Percentiles rank a stretch among this genome's conserved stretches.
Evolutionary conservation across 1,140 invertebrate species (phyloP).

Genomic region (Cylas formicarius): DNA sequence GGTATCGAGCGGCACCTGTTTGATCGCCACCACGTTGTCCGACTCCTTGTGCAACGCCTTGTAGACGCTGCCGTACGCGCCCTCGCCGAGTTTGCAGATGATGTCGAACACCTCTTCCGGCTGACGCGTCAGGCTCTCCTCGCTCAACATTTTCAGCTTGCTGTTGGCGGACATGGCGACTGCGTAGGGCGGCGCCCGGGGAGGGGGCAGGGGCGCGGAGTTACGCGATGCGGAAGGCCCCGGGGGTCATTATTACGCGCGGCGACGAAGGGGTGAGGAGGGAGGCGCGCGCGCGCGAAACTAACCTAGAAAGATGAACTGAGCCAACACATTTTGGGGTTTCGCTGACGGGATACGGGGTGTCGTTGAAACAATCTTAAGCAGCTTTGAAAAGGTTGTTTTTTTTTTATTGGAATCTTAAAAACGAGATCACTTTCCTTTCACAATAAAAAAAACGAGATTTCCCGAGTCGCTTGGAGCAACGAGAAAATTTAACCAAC

Average conservation of each 20-base stretch:
- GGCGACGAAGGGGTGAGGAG: too few relatives aligned
- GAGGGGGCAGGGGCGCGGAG: neutral
- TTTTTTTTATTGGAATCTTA: too few relatives aligned
- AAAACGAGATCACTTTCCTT: too few relatives aligned
- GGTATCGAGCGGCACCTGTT: constrained; percentile 97
- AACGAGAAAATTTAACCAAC: too few relatives aligned
- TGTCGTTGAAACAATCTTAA: too few relatives aligned
- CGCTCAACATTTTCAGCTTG: constrained; percentile 89
- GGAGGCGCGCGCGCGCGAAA: neutral
- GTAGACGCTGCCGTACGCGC: constrained; percentile 67
- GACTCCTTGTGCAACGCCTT: constrained; percentile 93
- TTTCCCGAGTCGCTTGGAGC: too few relatives aligned
- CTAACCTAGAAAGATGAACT: constrained; percentile 22
- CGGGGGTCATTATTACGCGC: too few relatives aligned
- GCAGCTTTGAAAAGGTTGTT: too few relatives aligned
- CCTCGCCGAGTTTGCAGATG: constrained; percentile 95
- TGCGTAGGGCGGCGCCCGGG: neutral
- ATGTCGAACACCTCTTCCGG: constrained; percentile 99
- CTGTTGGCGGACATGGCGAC: constrained; percentile 43
- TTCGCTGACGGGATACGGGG: too few relatives aligned
- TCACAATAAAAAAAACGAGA: too few relatives aligned
- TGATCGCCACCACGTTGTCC: constrained; percentile 95
- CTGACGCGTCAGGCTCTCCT: constrained; percentile 89
- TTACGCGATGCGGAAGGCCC: too few relatives aligned
- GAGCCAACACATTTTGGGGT: constrained; percentile 20